Evolutionary conservation across 1,140 invertebrate genomes (phyloP).

Genomic region (Drosophila burlai): DNA sequence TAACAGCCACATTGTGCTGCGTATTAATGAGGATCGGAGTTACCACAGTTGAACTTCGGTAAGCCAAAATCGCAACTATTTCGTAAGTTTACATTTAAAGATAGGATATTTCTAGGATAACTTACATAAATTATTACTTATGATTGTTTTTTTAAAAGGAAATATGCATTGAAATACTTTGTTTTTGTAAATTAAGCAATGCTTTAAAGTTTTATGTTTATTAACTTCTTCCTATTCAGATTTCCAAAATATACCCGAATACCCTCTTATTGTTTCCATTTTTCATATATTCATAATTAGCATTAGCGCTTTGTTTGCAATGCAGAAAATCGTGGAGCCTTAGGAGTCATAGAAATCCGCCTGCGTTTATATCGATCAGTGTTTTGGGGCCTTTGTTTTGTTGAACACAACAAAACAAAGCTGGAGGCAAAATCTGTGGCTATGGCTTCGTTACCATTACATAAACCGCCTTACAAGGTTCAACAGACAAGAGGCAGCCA

Average conservation of each 20-base stretch:
- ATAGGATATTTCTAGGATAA: no score
- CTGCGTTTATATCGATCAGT: constrained; percentile 36
- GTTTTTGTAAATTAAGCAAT: no score
- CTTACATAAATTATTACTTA: no score
- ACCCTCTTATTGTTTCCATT: background rate
- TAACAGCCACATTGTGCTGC: constrained; percentile 49
- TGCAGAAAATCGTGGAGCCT: background rate
- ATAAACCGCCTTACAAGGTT: constrained; percentile 65
- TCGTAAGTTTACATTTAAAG: background rate
- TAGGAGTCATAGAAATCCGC: constrained; percentile 9
- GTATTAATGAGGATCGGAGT: constrained; percentile 52
- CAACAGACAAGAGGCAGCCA: constrained; percentile 52
- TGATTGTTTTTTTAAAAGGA: background rate
- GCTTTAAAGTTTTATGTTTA: no score
- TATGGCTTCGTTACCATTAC: constrained; percentile 55
- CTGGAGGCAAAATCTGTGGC: constrained; percentile 31
- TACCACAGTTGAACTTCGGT: background rate
- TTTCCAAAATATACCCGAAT: background rate
- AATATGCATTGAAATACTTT: background rate
- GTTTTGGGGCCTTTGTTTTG: constrained; percentile 31
- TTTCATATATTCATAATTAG: background rate
- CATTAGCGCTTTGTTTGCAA: background rate
- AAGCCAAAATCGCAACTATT: background rate
- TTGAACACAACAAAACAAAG: constrained; percentile 20
- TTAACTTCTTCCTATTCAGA: no score